Evolutionary conservation across 2,113 vertebrate genomes (phyloP).

Genomic region (Etheostoma spectabile): DNA sequence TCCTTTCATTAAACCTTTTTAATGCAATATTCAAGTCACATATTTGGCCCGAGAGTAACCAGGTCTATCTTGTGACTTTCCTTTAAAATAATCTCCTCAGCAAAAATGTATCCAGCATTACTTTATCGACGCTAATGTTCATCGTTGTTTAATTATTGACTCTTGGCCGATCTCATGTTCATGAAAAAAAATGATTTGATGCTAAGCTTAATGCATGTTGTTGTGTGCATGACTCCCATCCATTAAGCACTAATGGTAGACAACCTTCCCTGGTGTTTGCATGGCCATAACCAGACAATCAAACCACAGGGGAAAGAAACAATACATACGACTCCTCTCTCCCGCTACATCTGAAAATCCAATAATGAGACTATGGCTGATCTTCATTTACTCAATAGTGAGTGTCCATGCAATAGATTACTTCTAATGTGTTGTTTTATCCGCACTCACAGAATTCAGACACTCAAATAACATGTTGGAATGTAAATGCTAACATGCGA

Average conservation of each 20-base stretch:
- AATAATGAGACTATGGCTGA: neutral
- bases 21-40: neutral
- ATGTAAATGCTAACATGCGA: neutral
- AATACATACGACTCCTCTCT: constrained; percentile 6
- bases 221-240: constrained; percentile 37
- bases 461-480: neutral
- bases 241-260: constrained; percentile 49
- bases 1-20: neutral
- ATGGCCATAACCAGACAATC: constrained; percentile 1
- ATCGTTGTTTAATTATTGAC: constrained; percentile 38
- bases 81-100: constrained; percentile 12
- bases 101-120: neutral
- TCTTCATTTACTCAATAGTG: neutral
- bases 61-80: neutral
- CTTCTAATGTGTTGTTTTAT: neutral
- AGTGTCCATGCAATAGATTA: neutral
- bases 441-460: neutral
- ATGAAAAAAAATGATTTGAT: constrained; percentile 18
- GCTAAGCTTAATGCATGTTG: constrained; percentile 16
- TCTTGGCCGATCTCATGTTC: constrained; percentile 14
- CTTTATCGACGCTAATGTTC: constrained; percentile 11
- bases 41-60: constrained; percentile 7
- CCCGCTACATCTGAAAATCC: constrained; percentile 6
- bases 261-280: constrained; percentile 10
- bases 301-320: neutral